Evolutionary conservation across 2,888 invertebrate genomes (phyloP).

Genomic region (Oscheius myriophilus): DNA sequence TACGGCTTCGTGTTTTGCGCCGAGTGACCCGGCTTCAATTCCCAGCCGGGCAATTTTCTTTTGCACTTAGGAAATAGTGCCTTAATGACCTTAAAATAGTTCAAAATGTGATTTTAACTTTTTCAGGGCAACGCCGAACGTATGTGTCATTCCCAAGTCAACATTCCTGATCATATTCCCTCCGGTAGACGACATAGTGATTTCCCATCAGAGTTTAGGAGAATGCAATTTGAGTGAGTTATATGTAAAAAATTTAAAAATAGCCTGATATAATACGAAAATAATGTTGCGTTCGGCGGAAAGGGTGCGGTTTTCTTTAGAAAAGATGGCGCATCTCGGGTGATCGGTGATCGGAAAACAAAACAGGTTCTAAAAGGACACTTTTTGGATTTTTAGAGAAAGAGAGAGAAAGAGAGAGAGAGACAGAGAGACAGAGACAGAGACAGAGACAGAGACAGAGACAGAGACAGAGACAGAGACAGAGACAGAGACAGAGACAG

Average conservation of each 20-base stretch:
- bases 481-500: no score
- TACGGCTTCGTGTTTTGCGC: no score
- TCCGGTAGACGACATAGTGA: slow-evolving; percentile 5
- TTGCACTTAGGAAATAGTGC: background rate
- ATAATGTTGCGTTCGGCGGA: background rate
- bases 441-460: no score
- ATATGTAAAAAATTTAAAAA: background rate
- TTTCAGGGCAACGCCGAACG: background rate
- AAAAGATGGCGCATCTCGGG: background rate
- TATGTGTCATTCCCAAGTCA: slow-evolving; percentile 9
- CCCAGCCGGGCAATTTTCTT: no score
- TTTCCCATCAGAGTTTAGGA: slow-evolving; percentile 20
- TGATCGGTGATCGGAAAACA: background rate
- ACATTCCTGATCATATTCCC: slow-evolving; percentile 4
- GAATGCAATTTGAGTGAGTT: slow-evolving; percentile 21
- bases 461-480: no score
- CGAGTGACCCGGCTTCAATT: no score
- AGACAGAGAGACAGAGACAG: no score
- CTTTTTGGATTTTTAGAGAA: background rate
- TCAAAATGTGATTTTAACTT: no score
- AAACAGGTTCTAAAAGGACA: slow-evolving; percentile 2
- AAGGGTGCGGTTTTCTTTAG: no score
- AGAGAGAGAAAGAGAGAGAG: no score
- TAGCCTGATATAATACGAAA: no score
- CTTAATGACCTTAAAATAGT: no score